These are phyloP conservation scores for Drosophila repletoides DNA, from an alignment of 1,140 invertebrate genomes.

Conservation along the genomic window DNA sequence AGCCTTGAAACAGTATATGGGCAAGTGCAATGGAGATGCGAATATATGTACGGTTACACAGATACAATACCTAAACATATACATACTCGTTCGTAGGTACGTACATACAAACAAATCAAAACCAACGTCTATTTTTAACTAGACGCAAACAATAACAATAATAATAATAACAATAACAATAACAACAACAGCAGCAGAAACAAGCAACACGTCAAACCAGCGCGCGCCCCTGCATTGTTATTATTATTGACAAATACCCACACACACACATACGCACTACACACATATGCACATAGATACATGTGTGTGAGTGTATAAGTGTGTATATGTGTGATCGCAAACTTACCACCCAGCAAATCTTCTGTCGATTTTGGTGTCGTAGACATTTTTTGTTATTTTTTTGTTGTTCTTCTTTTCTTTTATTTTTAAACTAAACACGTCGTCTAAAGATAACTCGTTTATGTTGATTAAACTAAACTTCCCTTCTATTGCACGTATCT, in stretches of 20 bases:
- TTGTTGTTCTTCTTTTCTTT: conserved; percentile 24
- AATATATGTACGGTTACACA: conserved; percentile 29
- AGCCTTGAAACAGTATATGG: conserved; percentile 66
- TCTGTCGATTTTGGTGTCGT: conserved; percentile 76
- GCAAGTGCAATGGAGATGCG: conserved; percentile 48
- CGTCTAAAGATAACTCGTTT: conserved; percentile 62
- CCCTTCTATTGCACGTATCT: conserved; percentile 57
- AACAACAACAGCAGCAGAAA: no score
- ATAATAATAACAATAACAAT: conserved; percentile 36
- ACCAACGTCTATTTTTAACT: conserved; percentile 40
- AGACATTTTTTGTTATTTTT: conserved; percentile 70
- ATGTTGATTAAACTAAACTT: conserved; percentile 57
- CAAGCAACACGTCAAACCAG: conserved; percentile 21
- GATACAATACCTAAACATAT: conserved; percentile 27
- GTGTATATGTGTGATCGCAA: conserved; percentile 23
- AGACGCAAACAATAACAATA: conserved; percentile 36
- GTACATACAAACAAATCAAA: conserved; percentile 39
- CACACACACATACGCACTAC: conserved; percentile 8
- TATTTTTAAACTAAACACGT: conserved; percentile 61
- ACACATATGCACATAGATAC: not conserved
- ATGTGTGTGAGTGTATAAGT: not conserved
- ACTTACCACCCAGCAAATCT: conserved; percentile 79
- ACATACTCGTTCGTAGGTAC: no score
- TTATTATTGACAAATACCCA: conserved; percentile 44
- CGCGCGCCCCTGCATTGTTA: conserved; percentile 37